Conservation (phyloP, 2,113 vertebrate genomes). For the Hemibagrus wyckioides region DNA sequence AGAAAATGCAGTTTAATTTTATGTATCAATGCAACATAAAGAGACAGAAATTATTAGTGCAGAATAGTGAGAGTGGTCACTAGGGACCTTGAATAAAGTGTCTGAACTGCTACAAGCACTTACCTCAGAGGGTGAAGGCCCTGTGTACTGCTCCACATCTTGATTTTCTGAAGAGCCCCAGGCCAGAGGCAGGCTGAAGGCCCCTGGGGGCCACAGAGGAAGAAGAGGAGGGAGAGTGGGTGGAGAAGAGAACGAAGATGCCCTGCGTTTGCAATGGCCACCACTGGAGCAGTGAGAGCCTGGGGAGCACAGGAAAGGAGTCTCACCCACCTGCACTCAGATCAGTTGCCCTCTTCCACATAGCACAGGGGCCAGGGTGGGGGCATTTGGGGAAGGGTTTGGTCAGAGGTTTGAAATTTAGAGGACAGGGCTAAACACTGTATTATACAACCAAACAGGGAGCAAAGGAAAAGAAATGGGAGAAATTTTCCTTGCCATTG, state of each 20-base stretch:
- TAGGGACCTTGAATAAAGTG: neutral
- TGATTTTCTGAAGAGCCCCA: conserved; percentile 66
- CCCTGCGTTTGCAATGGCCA: conserved; percentile 80
- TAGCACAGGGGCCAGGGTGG: conserved; percentile 54
- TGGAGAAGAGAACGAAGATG: conserved; percentile 67
- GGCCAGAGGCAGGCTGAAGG: conserved; percentile 64
- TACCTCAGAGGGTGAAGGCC: conserved; percentile 54
- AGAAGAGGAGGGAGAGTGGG: conserved; percentile 61
- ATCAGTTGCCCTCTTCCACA: conserved; percentile 78
- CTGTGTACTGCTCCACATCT: conserved; percentile 62
- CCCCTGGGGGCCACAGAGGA: conserved; percentile 65
- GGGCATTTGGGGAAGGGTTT: conserved; percentile 16
- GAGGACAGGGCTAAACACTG: conserved; percentile 64
- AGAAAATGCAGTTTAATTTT: conserved; percentile 20
- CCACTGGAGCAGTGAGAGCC: conserved; percentile 80
- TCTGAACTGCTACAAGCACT: conserved; percentile 42
- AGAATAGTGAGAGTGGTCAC: neutral
- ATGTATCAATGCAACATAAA: neutral
- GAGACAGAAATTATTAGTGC: neutral
- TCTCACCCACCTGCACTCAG: conserved; percentile 84
- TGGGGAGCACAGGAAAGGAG: conserved; percentile 92
- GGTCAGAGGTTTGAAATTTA: neutral
- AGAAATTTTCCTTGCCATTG: neutral
- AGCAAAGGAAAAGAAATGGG: conserved; percentile 63
- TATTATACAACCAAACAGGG: conserved; percentile 67